A percentile compares a stretch with the other conserved stretches of the same genome.
Evolutionary conservation across 2,888 invertebrate genomes (phyloP).

Genomic region (Morpho helenor): DNA sequence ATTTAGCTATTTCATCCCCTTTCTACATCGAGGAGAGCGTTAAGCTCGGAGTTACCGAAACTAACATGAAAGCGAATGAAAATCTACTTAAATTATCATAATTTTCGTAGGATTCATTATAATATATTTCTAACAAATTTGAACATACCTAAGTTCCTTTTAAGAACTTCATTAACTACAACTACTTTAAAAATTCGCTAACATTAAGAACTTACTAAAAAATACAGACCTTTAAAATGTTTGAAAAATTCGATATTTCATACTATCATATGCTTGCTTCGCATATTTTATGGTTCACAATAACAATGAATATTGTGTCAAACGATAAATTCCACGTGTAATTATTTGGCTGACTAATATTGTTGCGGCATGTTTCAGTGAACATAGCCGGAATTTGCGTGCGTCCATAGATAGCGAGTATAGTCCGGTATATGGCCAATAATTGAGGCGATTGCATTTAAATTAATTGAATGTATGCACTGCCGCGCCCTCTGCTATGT

Average conservation of each 20-base stretch:
- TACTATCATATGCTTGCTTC: not conserved
- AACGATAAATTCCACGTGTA: constrained; percentile 20
- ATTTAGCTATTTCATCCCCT: too few species aligned
- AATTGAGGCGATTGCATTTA: constrained; percentile 72
- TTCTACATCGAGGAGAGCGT: too few species aligned
- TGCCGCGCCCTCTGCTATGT: constrained; percentile 45
- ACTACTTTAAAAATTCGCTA: too few species aligned
- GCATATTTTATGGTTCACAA: constrained; percentile 6
- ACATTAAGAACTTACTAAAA: too few species aligned
- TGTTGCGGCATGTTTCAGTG: constrained; percentile 22
- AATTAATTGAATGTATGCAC: constrained; percentile 68
- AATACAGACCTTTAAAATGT: too few species aligned
- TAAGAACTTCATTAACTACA: too few species aligned
- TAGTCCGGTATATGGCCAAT: constrained; percentile 53
- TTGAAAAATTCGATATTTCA: too few species aligned
- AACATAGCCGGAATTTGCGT: constrained; percentile 22
- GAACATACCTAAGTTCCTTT: constrained; percentile 23
- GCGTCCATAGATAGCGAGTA: constrained; percentile 35
- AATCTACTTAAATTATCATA: too few species aligned
- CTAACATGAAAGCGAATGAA: too few species aligned
- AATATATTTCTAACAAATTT: too few species aligned
- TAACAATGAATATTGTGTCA: constrained; percentile 14
- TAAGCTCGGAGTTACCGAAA: too few species aligned
- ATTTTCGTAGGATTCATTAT: too few species aligned
- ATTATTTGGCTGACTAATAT: constrained; percentile 18